These are phyloP conservation scores for Tinea pellionella DNA, from an alignment of 2,888 invertebrate species.

Conservation along the genomic window DNA sequence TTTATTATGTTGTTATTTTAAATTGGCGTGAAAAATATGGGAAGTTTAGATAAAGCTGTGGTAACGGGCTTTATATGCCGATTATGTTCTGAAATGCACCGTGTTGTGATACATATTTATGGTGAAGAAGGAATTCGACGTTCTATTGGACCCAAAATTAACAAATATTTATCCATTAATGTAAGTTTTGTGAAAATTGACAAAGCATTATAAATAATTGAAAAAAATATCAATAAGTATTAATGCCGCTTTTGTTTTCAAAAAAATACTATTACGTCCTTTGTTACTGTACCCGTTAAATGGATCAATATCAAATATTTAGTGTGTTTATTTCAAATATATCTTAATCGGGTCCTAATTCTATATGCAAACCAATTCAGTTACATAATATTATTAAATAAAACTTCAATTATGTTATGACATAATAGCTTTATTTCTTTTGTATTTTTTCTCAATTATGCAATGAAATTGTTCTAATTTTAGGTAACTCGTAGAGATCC, in stretches of 20 bases:
- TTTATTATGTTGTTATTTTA: no score
- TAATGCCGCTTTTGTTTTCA: no score
- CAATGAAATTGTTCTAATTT: no score
- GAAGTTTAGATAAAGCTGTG: conserved; percentile 83
- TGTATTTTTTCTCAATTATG: no score
- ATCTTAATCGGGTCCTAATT: no score
- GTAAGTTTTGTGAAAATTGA: conserved; percentile 54
- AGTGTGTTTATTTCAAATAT: no score
- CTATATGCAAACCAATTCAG: not conserved
- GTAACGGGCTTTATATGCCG: conserved; percentile 88
- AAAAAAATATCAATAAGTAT: conserved; percentile 10
- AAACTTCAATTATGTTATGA: not conserved
- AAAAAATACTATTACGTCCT: no score
- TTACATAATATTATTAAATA: not conserved
- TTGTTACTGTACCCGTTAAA: no score
- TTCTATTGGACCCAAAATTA: conserved; percentile 82
- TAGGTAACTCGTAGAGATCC: conserved; percentile 74
- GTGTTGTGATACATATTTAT: conserved; percentile 85
- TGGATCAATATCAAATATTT: no score
- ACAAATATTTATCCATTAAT: conserved; percentile 82
- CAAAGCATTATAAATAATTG: not conserved
- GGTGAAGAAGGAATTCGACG: conserved; percentile 82
- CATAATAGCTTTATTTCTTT: not conserved
- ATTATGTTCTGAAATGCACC: conserved; percentile 87
- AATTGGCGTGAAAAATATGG: conserved; percentile 66